Evolutionary conservation across 2,888 invertebrate species (phyloP).

Genomic region (Oligia fasciuncula): DNA sequence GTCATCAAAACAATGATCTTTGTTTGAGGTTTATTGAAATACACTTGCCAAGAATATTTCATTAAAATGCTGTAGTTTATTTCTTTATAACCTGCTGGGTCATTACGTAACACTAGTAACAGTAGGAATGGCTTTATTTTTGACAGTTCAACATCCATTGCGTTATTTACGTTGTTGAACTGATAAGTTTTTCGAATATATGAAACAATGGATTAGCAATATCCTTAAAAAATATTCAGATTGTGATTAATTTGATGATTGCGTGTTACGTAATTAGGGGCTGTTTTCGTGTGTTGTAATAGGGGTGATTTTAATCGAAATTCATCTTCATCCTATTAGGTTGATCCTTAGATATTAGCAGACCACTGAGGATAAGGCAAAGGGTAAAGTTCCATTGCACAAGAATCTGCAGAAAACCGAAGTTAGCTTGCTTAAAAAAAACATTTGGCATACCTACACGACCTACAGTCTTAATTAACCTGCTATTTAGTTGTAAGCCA

Average conservation of each 20-base stretch:
- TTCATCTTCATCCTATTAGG: background rate
- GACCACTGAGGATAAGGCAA: too few relatives aligned
- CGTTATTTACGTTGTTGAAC: too few relatives aligned
- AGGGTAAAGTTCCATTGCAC: too few relatives aligned
- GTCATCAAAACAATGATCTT: background rate
- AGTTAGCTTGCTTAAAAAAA: background rate
- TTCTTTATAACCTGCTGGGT: background rate
- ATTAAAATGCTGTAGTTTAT: background rate
- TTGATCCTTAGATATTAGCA: background rate
- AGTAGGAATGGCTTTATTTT: background rate
- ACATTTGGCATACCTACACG: too few relatives aligned
- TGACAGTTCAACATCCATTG: too few relatives aligned
- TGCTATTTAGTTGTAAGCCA: too few relatives aligned
- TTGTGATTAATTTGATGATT: too few relatives aligned
- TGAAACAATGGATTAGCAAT: too few relatives aligned
- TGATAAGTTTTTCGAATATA: too few relatives aligned
- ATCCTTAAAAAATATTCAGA: too few relatives aligned
- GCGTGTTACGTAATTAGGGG: too few relatives aligned
- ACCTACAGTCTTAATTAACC: too few relatives aligned
- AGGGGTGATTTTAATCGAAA: background rate
- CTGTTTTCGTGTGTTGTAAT: background rate
- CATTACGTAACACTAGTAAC: background rate
- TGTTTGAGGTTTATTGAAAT: background rate
- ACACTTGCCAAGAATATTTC: background rate
- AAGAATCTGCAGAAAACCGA: background rate